Evolutionary conservation across 2,797 vertebrate species (phyloP).

Genomic region (Podarcis siculus): DNA sequence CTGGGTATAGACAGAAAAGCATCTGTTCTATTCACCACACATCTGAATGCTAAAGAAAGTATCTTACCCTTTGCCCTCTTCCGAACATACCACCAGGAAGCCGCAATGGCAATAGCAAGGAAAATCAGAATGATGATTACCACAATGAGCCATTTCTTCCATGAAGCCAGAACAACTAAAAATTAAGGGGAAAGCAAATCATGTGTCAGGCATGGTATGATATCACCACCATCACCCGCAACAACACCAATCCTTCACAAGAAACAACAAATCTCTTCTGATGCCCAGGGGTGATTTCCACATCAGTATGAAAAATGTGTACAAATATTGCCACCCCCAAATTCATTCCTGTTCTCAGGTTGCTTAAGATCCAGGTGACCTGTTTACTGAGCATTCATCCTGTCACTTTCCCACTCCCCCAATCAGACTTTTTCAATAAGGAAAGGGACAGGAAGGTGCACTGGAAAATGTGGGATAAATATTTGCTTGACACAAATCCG

Average conservation of each 20-base stretch:
- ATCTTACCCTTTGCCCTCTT: slow-evolving; percentile 78
- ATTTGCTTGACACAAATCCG: too few species aligned
- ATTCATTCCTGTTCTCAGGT: background rate
- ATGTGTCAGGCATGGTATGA: background rate
- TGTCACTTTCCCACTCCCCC: too few species aligned
- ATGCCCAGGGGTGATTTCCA: background rate
- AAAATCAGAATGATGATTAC: slow-evolving; percentile 57
- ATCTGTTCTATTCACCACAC: background rate
- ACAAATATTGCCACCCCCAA: background rate
- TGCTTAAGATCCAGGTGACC: background rate
- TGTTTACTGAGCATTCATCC: background rate
- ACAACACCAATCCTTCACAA: slow-evolving; percentile 9
- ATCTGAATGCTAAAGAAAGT: slow-evolving; percentile 17
- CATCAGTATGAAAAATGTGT: background rate
- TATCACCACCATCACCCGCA: background rate
- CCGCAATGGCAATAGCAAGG: slow-evolving; percentile 23
- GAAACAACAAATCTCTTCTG: background rate
- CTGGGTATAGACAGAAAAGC: background rate
- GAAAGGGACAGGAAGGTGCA: too few species aligned
- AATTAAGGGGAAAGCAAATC: slow-evolving; percentile 26
- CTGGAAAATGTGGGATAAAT: too few species aligned
- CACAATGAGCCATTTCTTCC: slow-evolving; percentile 79
- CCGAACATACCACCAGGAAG: slow-evolving; percentile 62
- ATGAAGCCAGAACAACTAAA: slow-evolving; percentile 77
- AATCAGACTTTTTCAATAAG: too few species aligned